A percentile compares a stretch with the other conserved stretches of the same genome.
Evolutionary conservation across 2,113 vertebrate genomes (phyloP).

Genomic region (Octodon degus): DNA sequence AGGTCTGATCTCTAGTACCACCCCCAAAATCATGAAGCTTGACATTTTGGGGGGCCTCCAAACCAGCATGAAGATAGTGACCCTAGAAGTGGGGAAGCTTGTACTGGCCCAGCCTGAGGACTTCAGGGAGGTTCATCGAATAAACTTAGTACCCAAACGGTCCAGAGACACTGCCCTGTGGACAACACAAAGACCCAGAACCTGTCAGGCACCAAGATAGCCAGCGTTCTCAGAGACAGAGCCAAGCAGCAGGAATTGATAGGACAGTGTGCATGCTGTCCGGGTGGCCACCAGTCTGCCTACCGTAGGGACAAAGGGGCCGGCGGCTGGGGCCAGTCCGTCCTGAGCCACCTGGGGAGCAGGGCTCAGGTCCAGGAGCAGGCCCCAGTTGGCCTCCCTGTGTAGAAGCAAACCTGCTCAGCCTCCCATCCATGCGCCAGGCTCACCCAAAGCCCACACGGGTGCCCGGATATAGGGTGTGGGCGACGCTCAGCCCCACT

Average conservation of each 20-base stretch:
- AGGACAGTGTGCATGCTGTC: too few species aligned
- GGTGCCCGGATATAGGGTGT: background rate
- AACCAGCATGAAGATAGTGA: background rate
- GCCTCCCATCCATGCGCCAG: background rate
- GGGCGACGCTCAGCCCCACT: background rate
- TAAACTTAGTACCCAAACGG: rapidly evolving
- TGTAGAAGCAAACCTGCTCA: background rate
- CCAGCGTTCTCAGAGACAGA: too few species aligned
- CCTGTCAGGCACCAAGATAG: too few species aligned
- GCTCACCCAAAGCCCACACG: background rate
- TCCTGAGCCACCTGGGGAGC: background rate
- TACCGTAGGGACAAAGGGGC: background rate
- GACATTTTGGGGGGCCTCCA: background rate
- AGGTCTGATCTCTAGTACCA: background rate
- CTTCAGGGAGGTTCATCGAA: background rate
- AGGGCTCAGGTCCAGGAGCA: background rate
- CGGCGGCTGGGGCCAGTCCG: too few species aligned
- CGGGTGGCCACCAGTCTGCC: background rate
- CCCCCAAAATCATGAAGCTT: background rate
- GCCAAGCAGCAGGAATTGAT: too few species aligned
- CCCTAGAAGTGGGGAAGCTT: background rate
- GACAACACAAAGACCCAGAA: background rate
- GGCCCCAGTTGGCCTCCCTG: background rate
- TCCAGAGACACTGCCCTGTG: rapidly evolving
- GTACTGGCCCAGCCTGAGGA: rapidly evolving